Conservation (phyloP, 1,140 invertebrate species). For the Drosophila gunungcola region DNA sequence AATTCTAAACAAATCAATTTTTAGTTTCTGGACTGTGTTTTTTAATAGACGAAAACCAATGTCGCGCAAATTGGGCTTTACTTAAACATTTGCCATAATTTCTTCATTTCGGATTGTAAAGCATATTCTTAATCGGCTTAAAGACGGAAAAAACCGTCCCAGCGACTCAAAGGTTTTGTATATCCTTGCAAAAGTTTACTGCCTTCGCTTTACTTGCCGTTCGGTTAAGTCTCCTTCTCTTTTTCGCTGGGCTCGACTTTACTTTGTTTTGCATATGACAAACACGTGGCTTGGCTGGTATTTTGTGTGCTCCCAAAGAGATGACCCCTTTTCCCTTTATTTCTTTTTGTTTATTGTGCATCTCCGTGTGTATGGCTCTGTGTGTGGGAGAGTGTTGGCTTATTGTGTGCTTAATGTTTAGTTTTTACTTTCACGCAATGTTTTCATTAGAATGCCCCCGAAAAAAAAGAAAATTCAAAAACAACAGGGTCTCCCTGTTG, state of each 20-base stretch:
- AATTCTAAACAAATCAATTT: not conserved
- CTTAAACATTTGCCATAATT: slow-evolving; percentile 1
- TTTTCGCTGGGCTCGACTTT: slow-evolving; percentile 6
- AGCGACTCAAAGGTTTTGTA: slow-evolving; percentile 15
- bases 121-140: slow-evolving; percentile 8
- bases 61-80: not conserved
- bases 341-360: slow-evolving; percentile 15
- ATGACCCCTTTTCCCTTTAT: slow-evolving; percentile 61
- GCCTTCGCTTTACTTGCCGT: slow-evolving; percentile 27
- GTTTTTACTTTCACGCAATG: slow-evolving; percentile 81
- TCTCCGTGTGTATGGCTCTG: slow-evolving; percentile 6
- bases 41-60: not conserved
- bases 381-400: slow-evolving; percentile 45
- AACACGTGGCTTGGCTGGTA: slow-evolving; percentile 57
- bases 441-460: slow-evolving; percentile 71
- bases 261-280: slow-evolving; percentile 45
- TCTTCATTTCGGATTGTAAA: not conserved
- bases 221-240: slow-evolving; percentile 5
- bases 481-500: not conserved
- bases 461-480: not conserved
- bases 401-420: slow-evolving; percentile 78
- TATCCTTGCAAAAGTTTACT: slow-evolving; percentile 29
- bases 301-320: slow-evolving; percentile 65
- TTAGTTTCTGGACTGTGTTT: not conserved
- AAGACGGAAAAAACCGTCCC: slow-evolving; percentile 14